These are phyloP conservation scores for Acyrthosiphon pisum DNA, from an alignment of 1,140 invertebrate genomes.

Conservation along the genomic window DNA sequence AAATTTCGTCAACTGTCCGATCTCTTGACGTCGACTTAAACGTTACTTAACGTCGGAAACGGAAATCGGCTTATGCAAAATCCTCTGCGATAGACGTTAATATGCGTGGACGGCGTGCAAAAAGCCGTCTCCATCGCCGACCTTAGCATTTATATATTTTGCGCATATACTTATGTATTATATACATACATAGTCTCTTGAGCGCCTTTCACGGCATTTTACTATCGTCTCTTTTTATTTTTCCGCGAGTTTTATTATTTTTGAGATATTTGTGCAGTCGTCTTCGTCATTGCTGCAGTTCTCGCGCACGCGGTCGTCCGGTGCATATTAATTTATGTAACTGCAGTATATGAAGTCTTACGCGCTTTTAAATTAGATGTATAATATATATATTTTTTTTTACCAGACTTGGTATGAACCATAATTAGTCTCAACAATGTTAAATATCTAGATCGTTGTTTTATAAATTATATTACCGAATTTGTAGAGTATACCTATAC, in stretches of 20 bases:
- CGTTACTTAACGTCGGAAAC: constrained; percentile 36
- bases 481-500: neutral
- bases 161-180: neutral
- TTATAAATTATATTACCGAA: neutral
- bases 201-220: neutral
- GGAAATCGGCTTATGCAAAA: constrained; percentile 47
- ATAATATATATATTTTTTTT: neutral
- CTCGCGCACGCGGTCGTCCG: neutral
- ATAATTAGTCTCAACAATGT: neutral
- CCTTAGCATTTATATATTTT: neutral
- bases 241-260: neutral
- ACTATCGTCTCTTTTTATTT: neutral
- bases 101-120: constrained; percentile 12
- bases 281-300: neutral
- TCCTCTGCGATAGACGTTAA: constrained; percentile 20
- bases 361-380: neutral
- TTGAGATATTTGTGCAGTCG: neutral
- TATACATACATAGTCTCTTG: neutral
- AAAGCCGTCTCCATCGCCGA: neutral
- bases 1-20: constrained; percentile 13
- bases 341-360: neutral
- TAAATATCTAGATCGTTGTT: neutral
- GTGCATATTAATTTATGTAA: neutral
- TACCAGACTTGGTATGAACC: neutral
- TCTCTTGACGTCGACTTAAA: constrained; percentile 6